These are phyloP conservation scores for Gymnopithys bicolor DNA, from an alignment of 2,797 vertebrate species.

Conservation along the genomic window DNA sequence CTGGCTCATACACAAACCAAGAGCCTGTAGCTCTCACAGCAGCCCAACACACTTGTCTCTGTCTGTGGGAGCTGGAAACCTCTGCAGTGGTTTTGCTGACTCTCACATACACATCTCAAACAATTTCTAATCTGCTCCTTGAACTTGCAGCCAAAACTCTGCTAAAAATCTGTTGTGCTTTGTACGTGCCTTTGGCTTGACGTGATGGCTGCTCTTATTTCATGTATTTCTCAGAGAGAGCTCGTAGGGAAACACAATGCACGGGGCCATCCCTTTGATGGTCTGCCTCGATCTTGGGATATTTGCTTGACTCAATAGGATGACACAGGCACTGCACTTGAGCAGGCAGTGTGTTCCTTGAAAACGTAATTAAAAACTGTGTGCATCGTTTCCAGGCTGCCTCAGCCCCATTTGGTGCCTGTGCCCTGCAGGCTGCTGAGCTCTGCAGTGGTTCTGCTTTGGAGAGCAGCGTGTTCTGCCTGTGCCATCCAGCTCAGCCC, in stretches of 20 bases:
- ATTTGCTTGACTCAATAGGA: neutral
- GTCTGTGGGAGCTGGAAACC: neutral
- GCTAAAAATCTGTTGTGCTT: neutral
- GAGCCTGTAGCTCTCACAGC: neutral
- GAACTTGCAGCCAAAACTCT: neutral
- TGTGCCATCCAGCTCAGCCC: neutral
- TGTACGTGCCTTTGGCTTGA: neutral
- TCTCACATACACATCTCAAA: neutral
- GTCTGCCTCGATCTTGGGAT: neutral
- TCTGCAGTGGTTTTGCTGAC: neutral
- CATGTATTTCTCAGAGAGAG: neutral
- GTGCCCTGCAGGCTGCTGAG: neutral
- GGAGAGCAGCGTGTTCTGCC: neutral
- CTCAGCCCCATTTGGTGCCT: neutral
- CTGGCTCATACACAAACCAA: neutral
- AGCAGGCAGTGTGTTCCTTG: neutral
- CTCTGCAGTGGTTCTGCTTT: conserved; percentile 1
- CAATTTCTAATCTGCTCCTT: neutral
- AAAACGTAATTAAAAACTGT: neutral
- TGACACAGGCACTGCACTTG: neutral
- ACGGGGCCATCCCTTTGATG: neutral
- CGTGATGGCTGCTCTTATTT: neutral
- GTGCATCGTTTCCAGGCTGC: neutral
- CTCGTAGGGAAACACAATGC: neutral
- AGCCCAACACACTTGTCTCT: neutral